These are phyloP conservation scores for Pteropus rufus DNA, from an alignment of 2,797 vertebrate species.

Conservation along the genomic window DNA sequence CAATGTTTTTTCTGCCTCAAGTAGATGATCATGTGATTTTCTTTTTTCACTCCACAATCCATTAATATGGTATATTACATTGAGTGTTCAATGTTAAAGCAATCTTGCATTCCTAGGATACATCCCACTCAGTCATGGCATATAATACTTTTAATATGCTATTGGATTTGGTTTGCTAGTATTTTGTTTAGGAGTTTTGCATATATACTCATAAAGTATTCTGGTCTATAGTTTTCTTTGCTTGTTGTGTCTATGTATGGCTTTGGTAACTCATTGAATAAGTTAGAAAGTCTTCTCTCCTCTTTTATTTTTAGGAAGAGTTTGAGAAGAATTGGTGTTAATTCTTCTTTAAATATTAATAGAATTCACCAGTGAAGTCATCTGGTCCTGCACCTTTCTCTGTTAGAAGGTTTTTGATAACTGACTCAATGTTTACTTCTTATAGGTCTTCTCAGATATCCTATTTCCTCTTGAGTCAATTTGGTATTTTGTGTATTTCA, in stretches of 20 bases:
- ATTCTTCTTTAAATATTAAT: neutral
- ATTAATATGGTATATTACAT: neutral
- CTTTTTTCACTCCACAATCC: neutral
- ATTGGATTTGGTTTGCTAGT: neutral
- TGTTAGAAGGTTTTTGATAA: neutral
- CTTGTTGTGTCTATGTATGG: neutral
- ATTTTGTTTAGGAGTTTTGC: neutral
- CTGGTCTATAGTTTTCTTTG: neutral
- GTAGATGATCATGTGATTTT: neutral
- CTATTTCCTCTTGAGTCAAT: too few relatives aligned
- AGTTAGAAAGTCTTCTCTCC: too few relatives aligned
- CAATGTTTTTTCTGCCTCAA: neutral
- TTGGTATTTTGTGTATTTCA: too few relatives aligned
- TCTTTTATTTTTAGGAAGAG: neutral
- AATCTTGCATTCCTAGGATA: neutral
- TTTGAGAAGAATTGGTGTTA: neutral
- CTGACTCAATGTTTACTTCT: neutral
- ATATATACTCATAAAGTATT: neutral
- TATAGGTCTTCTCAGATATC: neutral
- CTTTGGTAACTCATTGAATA: neutral
- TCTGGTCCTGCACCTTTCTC: too few relatives aligned
- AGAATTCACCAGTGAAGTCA: neutral
- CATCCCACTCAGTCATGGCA: neutral
- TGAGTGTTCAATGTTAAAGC: neutral
- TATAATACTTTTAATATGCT: neutral